Evolutionary conservation across 2,113 vertebrate genomes (phyloP).

Genomic region (Pelodiscus sinensis): DNA sequence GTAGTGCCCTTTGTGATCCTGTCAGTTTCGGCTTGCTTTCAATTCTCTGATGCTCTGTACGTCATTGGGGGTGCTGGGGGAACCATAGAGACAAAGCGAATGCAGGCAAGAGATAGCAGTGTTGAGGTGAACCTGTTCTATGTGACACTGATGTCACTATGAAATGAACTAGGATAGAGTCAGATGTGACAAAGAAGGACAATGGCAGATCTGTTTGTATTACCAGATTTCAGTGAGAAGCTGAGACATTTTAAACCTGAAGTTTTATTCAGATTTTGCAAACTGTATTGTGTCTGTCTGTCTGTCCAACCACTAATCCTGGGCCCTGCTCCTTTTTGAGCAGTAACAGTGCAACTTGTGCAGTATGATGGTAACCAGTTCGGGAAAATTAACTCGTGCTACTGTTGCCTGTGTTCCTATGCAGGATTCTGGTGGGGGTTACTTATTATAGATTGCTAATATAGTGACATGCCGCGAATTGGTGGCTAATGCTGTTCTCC

Average conservation of each 20-base stretch:
- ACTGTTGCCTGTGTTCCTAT: neutral
- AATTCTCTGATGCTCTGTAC: conserved; percentile 1
- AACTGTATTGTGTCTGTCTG: conserved; percentile 12
- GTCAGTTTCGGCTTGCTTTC: conserved; percentile 2
- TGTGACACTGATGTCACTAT: neutral
- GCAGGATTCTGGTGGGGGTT: conserved; percentile 12
- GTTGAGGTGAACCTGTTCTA: neutral
- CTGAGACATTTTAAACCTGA: neutral
- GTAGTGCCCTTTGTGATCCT: neutral
- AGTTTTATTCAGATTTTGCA: neutral
- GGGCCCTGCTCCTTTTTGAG: neutral
- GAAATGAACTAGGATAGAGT: conserved; percentile 1
- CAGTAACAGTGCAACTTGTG: neutral
- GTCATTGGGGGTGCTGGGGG: neutral
- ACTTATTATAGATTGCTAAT: neutral
- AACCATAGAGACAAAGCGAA: neutral
- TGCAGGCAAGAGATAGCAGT: neutral
- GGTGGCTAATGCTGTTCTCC: conserved; percentile 42
- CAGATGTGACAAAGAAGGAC: conserved; percentile 3
- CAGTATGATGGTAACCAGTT: neutral
- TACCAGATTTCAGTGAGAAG: conserved; percentile 2
- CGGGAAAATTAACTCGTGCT: neutral
- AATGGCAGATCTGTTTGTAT: neutral
- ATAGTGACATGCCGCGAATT: neutral
- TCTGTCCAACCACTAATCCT: neutral